These are phyloP conservation scores for Haliclona indistincta DNA, from an alignment of 37 sponge, comb jelly and placozoan species.

Conservation along the genomic window DNA sequence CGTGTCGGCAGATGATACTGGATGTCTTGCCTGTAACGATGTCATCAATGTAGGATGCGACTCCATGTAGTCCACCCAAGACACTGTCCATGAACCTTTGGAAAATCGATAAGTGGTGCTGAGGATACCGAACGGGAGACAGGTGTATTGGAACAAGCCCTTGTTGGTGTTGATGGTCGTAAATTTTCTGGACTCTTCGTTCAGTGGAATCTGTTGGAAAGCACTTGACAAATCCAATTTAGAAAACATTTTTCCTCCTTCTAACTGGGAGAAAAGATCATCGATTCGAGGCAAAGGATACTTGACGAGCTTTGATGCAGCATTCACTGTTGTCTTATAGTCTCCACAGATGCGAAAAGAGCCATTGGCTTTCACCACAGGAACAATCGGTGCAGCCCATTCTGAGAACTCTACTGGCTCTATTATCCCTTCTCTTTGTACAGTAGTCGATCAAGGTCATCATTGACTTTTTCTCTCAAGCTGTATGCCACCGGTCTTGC, in stretches of 20 bases:
- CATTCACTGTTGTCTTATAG: not conserved
- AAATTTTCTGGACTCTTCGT: not conserved
- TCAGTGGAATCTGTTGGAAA: not conserved
- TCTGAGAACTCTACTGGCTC: not conserved
- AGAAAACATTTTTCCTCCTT: not conserved
- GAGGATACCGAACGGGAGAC: too few relatives aligned
- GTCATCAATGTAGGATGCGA: not conserved
- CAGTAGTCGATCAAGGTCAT: not conserved
- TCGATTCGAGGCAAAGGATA: not conserved
- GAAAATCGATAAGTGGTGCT: not conserved
- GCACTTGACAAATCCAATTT: not conserved
- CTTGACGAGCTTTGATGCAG: not conserved
- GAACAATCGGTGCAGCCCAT: not conserved
- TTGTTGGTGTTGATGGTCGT: not conserved
- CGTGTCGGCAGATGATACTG: too few relatives aligned
- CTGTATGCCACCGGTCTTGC: constrained; percentile 20
- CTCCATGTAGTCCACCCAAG: not conserved
- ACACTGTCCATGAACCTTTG: not conserved
- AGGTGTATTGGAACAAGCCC: not conserved
- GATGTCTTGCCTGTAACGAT: not conserved
- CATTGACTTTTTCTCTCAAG: constrained; percentile 16
- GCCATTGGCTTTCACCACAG: not conserved
- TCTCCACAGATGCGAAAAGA: not conserved
- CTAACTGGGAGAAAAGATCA: not conserved
- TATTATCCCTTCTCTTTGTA: not conserved